Evolutionary conservation across 2,888 invertebrate species (phyloP).

Genomic region (Dexiosoma caninum): DNA sequence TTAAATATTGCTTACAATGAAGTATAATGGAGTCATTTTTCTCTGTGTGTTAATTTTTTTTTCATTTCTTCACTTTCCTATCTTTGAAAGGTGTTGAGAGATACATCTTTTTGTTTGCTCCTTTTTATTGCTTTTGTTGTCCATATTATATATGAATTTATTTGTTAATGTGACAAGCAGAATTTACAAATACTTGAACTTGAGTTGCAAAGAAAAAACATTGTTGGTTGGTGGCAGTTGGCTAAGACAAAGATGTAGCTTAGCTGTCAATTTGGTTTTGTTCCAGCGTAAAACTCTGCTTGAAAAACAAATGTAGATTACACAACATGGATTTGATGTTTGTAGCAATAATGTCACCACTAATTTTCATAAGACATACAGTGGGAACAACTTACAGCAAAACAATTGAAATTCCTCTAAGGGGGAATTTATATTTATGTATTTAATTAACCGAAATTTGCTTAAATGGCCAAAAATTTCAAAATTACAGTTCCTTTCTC

Average conservation of each 20-base stretch:
- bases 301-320: constrained; percentile 13
- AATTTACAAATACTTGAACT: constrained; percentile 62
- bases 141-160: constrained; percentile 41
- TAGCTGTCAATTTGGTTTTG: not conserved
- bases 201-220: constrained; percentile 29
- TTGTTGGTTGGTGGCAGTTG: constrained; percentile 17
- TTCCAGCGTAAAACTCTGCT: not conserved
- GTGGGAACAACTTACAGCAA: not conserved
- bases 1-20: constrained; percentile 61
- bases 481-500: no score
- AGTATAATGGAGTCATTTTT: constrained; percentile 58
- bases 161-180: constrained; percentile 61
- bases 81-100: constrained; percentile 59
- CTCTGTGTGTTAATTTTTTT: constrained; percentile 11
- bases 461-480: no score
- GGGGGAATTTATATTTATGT: no score
- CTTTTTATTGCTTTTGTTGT: constrained; percentile 9
- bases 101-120: constrained; percentile 51
- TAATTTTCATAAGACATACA: not conserved
- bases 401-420: no score
- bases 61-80: constrained; percentile 29
- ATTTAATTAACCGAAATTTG: no score
- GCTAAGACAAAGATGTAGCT: not conserved
- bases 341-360: constrained; percentile 15
- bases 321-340: constrained; percentile 26